These are phyloP conservation scores for Calameuta idolon DNA, from an alignment of 2,888 invertebrate genomes.

Conservation along the genomic window DNA sequence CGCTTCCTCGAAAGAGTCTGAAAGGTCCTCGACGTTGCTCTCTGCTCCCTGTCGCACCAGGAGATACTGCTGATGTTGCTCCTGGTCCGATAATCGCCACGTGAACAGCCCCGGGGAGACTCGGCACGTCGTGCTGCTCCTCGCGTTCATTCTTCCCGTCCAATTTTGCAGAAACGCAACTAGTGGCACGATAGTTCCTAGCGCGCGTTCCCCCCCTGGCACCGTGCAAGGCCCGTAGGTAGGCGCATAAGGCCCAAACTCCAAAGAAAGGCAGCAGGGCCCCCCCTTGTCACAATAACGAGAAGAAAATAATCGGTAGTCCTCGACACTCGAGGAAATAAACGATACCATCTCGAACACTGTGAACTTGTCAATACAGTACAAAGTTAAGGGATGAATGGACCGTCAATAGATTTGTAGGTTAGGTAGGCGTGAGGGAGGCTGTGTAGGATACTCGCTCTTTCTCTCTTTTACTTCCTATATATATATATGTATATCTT, in stretches of 20 bases:
- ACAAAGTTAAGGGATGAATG: slow-evolving; percentile 15
- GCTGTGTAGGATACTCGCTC: slow-evolving; percentile 3
- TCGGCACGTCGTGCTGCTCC: background rate
- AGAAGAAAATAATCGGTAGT: slow-evolving; percentile 46
- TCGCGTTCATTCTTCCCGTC: slow-evolving; percentile 40
- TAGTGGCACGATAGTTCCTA: too few relatives aligned
- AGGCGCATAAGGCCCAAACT: too few relatives aligned
- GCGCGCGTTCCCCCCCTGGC: too few relatives aligned
- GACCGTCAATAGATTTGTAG: slow-evolving; percentile 14
- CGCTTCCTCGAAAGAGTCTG: too few relatives aligned
- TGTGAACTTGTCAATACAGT: slow-evolving; percentile 48
- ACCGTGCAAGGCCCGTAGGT: too few relatives aligned
- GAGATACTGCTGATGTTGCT: slow-evolving; percentile 10
- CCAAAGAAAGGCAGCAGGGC: background rate
- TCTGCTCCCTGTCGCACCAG: background rate
- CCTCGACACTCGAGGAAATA: slow-evolving; percentile 44
- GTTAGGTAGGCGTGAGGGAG: slow-evolving; percentile 16
- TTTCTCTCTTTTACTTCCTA: background rate
- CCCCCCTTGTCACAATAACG: slow-evolving; percentile 3
- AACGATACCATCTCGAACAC: slow-evolving; percentile 53
- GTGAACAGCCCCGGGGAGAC: too few relatives aligned
- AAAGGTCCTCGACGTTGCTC: too few relatives aligned
- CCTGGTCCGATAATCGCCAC: slow-evolving; percentile 15
- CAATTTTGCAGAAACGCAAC: slow-evolving; percentile 57
- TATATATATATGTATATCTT: background rate